Conservation (phyloP, 2,113 vertebrate species). For the Pomatostomus ruficeps region DNA sequence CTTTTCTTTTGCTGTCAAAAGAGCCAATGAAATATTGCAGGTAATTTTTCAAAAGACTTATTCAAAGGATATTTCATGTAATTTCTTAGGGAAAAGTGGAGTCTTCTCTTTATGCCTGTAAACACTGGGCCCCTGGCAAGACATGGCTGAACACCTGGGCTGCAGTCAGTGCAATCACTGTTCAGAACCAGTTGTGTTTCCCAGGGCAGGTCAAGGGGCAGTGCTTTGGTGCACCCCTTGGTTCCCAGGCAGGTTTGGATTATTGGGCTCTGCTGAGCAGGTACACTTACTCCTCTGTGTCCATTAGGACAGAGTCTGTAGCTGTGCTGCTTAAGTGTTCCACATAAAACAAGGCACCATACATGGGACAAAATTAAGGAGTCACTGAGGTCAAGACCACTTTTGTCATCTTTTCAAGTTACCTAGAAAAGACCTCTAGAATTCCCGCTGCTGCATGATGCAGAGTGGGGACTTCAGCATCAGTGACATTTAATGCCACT, state of each 20-base stretch:
- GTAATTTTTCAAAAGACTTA: neutral
- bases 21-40: neutral
- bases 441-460: neutral
- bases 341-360: neutral
- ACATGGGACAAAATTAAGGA: fast-evolving
- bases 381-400: neutral
- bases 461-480: neutral
- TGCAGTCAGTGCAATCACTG: neutral
- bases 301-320: neutral
- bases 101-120: neutral
- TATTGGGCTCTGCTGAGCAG: neutral
- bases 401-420: neutral
- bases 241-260: neutral
- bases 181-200: neutral
- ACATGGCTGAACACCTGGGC: neutral
- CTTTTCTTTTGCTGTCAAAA: neutral
- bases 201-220: neutral
- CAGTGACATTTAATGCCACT: neutral
- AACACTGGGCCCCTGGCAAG: neutral
- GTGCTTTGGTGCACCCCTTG: neutral
- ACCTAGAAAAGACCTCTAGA: neutral
- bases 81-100: neutral
- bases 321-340: neutral
- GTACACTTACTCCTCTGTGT: neutral
- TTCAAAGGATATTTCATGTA: neutral